phyloP scores from a whole-genome alignment of 1,140 invertebrate genomes.

The Sitophilus oryzae region DNA sequence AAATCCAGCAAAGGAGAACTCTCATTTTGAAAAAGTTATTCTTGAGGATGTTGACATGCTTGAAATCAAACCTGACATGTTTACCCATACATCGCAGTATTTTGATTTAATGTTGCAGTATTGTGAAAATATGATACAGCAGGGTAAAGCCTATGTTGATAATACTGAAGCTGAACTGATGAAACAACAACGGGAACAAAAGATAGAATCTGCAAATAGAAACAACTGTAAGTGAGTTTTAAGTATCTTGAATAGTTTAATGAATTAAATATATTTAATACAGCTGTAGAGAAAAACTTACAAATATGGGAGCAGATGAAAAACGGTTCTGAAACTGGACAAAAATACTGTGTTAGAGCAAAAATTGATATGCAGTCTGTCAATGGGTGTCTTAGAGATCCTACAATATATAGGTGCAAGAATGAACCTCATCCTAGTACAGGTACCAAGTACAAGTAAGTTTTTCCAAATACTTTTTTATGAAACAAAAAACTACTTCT shows the following conservation, averaged over 20 bases:
- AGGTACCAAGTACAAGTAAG: constrained; percentile 90
- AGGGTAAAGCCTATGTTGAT: constrained; percentile 92
- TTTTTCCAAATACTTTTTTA: too few relatives aligned
- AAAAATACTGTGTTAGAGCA: constrained; percentile 65
- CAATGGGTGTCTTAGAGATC: constrained; percentile 97
- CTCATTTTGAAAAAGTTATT: constrained; percentile 98
- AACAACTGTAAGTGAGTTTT: constrained; percentile 78
- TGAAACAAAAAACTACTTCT: constrained; percentile 11
- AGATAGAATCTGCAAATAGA: constrained; percentile 78
- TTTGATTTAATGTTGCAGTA: constrained; percentile 87
- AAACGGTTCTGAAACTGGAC: constrained; percentile 56
- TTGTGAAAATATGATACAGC: constrained; percentile 84
- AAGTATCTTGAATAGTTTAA: too few relatives aligned
- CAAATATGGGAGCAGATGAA: constrained; percentile 95
- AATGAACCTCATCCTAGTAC: constrained; percentile 88
- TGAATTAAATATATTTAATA: constrained; percentile 12
- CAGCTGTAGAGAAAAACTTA: constrained; percentile 83
- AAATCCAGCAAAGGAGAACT: constrained; percentile 98
- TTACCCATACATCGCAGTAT: constrained; percentile 95
- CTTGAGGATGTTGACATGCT: constrained; percentile 89
- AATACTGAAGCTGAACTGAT: constrained; percentile 91
- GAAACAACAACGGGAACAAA: constrained; percentile 91
- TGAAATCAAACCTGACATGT: constrained; percentile 86
- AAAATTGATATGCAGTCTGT: constrained; percentile 96
- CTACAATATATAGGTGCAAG: constrained; percentile 99